Base-by-base conservation (phyloP, 2,797 vertebrate genomes). In the Rhinoraja longicauda region DNA sequence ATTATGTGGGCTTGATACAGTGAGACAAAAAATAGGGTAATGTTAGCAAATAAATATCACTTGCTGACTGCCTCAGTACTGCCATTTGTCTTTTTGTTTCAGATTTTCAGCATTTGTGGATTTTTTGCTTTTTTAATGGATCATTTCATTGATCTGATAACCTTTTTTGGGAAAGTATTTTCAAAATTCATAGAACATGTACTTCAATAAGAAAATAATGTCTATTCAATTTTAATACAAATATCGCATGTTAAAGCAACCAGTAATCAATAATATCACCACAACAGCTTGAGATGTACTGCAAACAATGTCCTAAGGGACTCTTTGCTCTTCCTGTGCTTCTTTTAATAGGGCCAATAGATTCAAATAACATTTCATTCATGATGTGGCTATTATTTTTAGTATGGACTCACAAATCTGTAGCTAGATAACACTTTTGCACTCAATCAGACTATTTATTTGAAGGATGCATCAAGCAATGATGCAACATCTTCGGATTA, bases 341-440 rank as follows among this genome's bases (percentile, higher is more conserved):
- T 36, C 36, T 72, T 36, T 36, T 21, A 70, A 45, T 72, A 45
- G 32, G 36, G 36, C 36, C 88, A 91, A 39, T 8, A 9, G 32
- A 45, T 72, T 36, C 64, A 91, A 91, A 91, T 72, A 72, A 72
- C 67, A 91, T 21, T 36, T 9, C 21, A 19, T 72, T 73, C 64
- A 91, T 91, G 91, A 29, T 72, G n/a, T 91, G 72, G 67, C 36
- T 53, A 91, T 91, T 91, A 72, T 24, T 73, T 45, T 72, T 26
- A 91, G 64, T 72, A 73, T 39, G 21, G 36, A 72, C 67, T 13
- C 36, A 36, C 10, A 21, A 32, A 21, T 72, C 67, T 72, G 24
- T 29, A 4, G 67, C 72, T 72, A 91, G 24, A 45, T 73, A 91
- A 91, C 67, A 72, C 72, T 91, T 91, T 26, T 91, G 7, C 45